Conservation (phyloP, 2,888 invertebrate genomes). For the Dolomedes plantarius region DNA sequence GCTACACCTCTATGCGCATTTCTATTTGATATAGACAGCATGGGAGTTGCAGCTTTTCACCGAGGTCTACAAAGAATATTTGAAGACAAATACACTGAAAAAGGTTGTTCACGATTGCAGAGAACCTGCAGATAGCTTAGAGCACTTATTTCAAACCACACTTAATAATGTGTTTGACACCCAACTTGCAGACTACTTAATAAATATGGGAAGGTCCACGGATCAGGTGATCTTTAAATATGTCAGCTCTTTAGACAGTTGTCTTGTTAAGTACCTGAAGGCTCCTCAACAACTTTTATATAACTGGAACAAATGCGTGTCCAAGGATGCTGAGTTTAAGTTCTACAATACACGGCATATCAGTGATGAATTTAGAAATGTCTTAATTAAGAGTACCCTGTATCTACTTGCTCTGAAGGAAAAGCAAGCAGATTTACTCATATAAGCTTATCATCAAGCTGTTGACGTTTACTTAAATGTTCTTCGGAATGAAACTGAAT, state of each 20-base stretch:
- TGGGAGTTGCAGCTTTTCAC: constrained; percentile 75
- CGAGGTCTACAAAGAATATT: constrained; percentile 79
- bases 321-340: not conserved
- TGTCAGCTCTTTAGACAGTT: constrained; percentile 31
- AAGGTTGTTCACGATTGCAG: constrained; percentile 82
- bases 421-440: not conserved
- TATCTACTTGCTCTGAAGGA: constrained; percentile 27
- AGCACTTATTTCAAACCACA: constrained; percentile 80
- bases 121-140: constrained; percentile 80
- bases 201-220: constrained; percentile 15
- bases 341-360: constrained; percentile 17
- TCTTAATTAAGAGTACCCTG: constrained; percentile 24
- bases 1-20: constrained; percentile 75
- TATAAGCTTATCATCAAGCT: constrained; percentile 1
- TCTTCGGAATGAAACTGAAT: not conserved
- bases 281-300: constrained; percentile 33
- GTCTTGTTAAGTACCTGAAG: constrained; percentile 20
- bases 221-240: not conserved
- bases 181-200: constrained; percentile 78
- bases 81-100: constrained; percentile 78
- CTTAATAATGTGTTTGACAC: constrained; percentile 82
- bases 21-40: constrained; percentile 76
- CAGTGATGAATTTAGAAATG: not conserved
- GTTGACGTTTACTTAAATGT: constrained; percentile 22
- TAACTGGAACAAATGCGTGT: not conserved